Evolutionary conservation across 2,797 vertebrate species (phyloP), one percentile per base, ranked within the genome.

Genomic region (Xenopus petersii): DNA sequence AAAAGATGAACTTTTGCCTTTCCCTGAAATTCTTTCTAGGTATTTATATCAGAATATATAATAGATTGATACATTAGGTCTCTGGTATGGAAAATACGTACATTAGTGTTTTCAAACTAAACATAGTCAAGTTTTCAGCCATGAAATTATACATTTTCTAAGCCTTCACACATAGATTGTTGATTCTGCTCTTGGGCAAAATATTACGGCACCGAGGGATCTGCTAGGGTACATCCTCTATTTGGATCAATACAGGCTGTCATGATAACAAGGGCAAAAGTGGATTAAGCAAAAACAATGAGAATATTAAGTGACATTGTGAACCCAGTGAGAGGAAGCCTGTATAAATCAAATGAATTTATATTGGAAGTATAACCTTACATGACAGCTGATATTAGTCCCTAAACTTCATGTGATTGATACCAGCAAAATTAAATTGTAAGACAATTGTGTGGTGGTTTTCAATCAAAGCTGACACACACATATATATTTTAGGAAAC

Each of bases 201-300:
- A 30, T 30, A 30, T 30, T 30, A 30, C 1, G 4, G 26, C 26
- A 4, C 1, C 26, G 4, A 2, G 26, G 26, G 26, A 30, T 30
- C 26, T 30, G 26, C 26, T 30, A 30, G 26, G 26, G 26, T 30
- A 4, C 26, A 30, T 30, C 2, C 58, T 79, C 73, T 80, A 75
- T 67, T 59, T n/a, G 55, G 72, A 81, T 84, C 81, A 74, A 76
- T 83, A 83, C 3, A 68, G 65, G 79, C 3, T 46, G 60, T 62
- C 80, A 80, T 68, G 69, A 67, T 79, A 82, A 77, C 65, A 70
- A 0, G 36, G 81, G 81, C 73, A 81, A 4, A 0, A 6, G 49
- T 51, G 65, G 73, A 75, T 76, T 75, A 82, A 85, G 26, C 26
- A 30, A 30, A 30, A 30, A 30, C 26, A 82, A 75, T 66, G 47